Percentiles rank a stretch among this genome's conserved stretches.
These are phyloP conservation scores for Enteromius fasciolatus DNA, from an alignment of 2,797 vertebrate species.

Conservation along the genomic window DNA sequence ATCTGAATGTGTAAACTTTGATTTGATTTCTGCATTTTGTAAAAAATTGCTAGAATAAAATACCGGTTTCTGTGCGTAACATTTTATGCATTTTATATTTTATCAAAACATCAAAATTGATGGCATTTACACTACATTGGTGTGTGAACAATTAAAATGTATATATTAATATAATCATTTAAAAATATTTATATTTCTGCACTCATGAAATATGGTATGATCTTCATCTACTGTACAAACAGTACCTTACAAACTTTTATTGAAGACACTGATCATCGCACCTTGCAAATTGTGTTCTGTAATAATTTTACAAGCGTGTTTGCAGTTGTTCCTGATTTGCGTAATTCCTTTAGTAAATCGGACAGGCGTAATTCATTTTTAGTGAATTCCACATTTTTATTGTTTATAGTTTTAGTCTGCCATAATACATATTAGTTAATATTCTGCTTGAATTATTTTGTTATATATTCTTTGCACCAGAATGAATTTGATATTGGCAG, in stretches of 20 bases:
- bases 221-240: background rate
- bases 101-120: no score
- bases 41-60: no score
- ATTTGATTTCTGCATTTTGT: no score
- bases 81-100: no score
- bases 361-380: background rate
- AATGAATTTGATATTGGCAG: slow-evolving; percentile 1
- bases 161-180: no score
- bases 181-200: no score
- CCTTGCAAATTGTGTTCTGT: background rate
- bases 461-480: background rate
- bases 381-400: background rate
- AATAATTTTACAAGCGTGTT: background rate
- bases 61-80: no score
- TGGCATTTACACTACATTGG: no score
- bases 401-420: background rate
- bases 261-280: background rate
- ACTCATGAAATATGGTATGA: no score
- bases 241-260: background rate
- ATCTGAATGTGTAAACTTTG: no score
- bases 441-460: background rate
- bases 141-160: no score
- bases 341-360: background rate
- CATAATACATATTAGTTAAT: background rate
- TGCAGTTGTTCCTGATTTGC: background rate